Base-by-base conservation (phyloP, 2,888 invertebrate species). In the Steinernema hermaphroditum region DNA sequence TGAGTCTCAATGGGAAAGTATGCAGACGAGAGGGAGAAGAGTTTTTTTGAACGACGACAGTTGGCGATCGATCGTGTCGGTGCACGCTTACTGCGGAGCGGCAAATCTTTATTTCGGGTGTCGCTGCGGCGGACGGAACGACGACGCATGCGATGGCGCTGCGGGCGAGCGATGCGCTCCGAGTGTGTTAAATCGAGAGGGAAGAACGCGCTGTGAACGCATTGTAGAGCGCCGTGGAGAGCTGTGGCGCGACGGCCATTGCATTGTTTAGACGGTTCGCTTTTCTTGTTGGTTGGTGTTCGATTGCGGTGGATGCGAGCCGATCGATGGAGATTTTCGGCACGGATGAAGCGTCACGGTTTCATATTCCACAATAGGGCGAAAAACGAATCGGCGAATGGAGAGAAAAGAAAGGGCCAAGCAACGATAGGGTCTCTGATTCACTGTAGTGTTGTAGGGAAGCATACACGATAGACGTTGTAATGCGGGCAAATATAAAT, bases 21-120 rank as follows among this genome's bases (percentile, higher is more conserved):
- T 62, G 62, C 62, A 62, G 62, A 62, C 62, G 62, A 62, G 62
- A 62, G 62, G 62, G 62, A 62, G 62, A 62, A 16, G 62, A 62
- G 62, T 62, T 62, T 62, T 54, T 62, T 62, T 62, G 62, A 62
- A 62, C 62, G 62, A 24, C 50, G 62, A 62, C 62, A 62, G 62
- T 62, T 62, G 62, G 32, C 62, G 62, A 62, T 62, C 62, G 62
- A 62, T 62, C 62, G 62, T 32, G n/a, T 62, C 29, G 62, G 32
- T 62, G 62, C 32, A 62, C 62, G 62, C 29, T 62, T 62, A 62
- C 62, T 27, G 62, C 62, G 12, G 62, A 62, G 62, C 62, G 62
- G 62, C 62, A n/a, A 62, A 62, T 62, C 62, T 29, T 62, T 29
- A 62, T 62, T 62, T 62, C 62, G 62, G 62, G 34, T 62, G 62